A percentile compares a stretch with the other conserved stretches of the same genome.
phyloP scores from a whole-genome alignment of 2,113 vertebrate species.

The Guaruba guarouba region DNA sequence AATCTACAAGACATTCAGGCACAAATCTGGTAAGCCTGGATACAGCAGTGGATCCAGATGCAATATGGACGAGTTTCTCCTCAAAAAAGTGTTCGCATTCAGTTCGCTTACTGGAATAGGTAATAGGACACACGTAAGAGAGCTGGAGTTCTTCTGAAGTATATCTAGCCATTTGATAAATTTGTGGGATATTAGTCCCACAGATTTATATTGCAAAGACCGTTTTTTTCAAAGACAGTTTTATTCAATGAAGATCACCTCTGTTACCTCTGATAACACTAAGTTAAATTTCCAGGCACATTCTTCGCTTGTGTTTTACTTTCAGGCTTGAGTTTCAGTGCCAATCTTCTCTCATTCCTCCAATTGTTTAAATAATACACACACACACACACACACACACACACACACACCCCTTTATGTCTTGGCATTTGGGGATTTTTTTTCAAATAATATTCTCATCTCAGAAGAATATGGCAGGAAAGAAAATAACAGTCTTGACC shows the following conservation, averaged over 20 bases:
- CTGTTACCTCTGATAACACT: background rate
- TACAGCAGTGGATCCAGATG: background rate
- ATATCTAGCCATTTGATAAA: background rate
- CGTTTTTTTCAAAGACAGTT: background rate
- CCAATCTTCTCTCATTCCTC: background rate
- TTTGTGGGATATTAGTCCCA: background rate
- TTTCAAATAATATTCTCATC: background rate
- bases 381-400: background rate
- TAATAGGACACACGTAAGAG: rapidly evolving
- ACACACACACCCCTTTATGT: background rate
- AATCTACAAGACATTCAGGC: background rate
- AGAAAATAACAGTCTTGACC: background rate
- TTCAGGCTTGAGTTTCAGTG: background rate
- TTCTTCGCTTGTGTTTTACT: background rate
- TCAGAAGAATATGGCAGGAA: background rate
- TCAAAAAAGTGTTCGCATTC: background rate
- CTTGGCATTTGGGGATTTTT: background rate
- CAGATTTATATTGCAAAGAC: background rate
- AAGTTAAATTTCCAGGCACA: background rate
- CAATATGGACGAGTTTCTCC: rapidly evolving
- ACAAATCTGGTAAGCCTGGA: background rate
- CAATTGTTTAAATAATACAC: background rate
- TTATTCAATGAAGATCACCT: background rate
- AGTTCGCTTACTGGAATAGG: background rate
- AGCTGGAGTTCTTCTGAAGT: background rate